Conservation (phyloP, 1,140 invertebrate species). For the Micrasema longulum region DNA sequence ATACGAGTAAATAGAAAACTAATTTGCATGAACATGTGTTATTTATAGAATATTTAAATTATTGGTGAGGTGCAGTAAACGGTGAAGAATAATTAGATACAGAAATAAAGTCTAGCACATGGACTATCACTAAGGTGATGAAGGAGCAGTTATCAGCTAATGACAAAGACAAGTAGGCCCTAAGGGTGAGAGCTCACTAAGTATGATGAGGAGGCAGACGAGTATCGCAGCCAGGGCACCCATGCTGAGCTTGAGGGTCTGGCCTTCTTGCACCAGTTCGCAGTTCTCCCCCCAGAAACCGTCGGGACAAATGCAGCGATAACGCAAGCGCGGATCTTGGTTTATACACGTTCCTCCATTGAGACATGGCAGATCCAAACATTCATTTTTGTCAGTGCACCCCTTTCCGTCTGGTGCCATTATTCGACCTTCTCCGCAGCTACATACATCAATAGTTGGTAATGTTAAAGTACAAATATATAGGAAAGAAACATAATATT, state of each 20-base stretch:
- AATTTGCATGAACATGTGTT: not conserved
- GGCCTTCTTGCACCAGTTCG: slow-evolving; percentile 91
- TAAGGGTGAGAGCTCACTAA: slow-evolving; percentile 77
- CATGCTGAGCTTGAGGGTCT: slow-evolving; percentile 93
- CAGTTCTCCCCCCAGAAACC: slow-evolving; percentile 96
- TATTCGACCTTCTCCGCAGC: slow-evolving; percentile 91
- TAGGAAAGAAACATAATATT: not conserved
- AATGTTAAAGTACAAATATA: slow-evolving; percentile 35
- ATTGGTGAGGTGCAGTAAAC: not conserved
- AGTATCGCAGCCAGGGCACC: slow-evolving; percentile 92
- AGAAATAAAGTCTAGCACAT: slow-evolving; percentile 15
- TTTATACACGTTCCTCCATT: slow-evolving; percentile 92
- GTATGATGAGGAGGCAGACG: slow-evolving; percentile 93
- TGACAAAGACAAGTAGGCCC: not conserved
- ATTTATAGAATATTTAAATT: not conserved
- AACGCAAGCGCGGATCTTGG: slow-evolving; percentile 85
- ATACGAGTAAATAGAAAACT: too few relatives aligned
- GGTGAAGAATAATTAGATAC: too few relatives aligned
- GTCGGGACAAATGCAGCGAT: slow-evolving; percentile 87
- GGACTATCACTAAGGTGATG: slow-evolving; percentile 18
- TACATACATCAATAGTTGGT: slow-evolving; percentile 68
- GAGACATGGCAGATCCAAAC: slow-evolving; percentile 90
- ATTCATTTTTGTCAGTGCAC: slow-evolving; percentile 95
- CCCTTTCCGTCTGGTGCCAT: slow-evolving; percentile 89
- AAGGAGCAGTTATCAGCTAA: not conserved